Evolutionary conservation across 92 coral and sea anemone genomes (phyloP).

Genomic region (Pocillopora grandis): DNA sequence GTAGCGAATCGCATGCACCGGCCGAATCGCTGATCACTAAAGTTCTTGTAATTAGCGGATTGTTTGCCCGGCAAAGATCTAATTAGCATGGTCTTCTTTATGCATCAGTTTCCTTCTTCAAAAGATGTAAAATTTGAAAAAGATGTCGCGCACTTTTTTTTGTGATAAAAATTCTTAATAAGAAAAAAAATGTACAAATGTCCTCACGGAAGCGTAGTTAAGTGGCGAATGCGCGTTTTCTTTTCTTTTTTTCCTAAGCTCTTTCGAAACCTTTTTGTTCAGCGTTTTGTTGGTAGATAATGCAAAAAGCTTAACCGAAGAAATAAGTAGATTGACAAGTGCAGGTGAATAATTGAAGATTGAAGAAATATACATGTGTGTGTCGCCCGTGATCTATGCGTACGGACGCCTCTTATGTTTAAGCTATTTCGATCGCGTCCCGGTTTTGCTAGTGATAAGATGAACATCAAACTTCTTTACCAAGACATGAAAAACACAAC

Average conservation of each 20-base stretch:
- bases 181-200: background rate
- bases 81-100: constrained; percentile 16
- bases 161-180: too few species aligned
- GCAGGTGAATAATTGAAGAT: background rate
- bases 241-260: background rate
- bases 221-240: background rate
- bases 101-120: background rate
- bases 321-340: background rate
- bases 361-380: background rate
- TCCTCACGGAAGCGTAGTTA: background rate
- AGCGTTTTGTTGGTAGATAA: constrained; percentile 16
- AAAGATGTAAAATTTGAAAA: background rate
- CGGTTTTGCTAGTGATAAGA: constrained; percentile 1
- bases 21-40: constrained; percentile 21
- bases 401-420: background rate
- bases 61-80: constrained; percentile 39
- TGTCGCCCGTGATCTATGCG: too few species aligned
- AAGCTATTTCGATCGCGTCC: background rate
- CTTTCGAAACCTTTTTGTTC: constrained; percentile 18
- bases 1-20: constrained; percentile 4
- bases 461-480: background rate
- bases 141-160: background rate
- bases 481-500: constrained; percentile 15
- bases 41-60: constrained; percentile 30
- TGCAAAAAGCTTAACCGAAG: constrained; percentile 17